Evolutionary conservation across 1,140 invertebrate genomes (phyloP).

Genomic region (Apolygus lucorum): DNA sequence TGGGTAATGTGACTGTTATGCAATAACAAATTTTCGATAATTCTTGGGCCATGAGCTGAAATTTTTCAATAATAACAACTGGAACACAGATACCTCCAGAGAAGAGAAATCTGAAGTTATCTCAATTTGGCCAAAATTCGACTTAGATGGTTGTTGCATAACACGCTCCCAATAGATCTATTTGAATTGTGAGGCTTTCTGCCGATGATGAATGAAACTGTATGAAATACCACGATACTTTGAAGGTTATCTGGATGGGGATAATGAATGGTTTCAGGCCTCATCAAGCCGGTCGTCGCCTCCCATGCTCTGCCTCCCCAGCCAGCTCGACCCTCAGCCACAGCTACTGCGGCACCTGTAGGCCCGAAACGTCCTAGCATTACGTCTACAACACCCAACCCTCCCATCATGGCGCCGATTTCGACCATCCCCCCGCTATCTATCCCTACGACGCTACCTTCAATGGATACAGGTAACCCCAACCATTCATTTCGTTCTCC

Average conservation of each 20-base stretch:
- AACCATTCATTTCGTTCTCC: too few species aligned
- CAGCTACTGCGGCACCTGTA: constrained; percentile 40
- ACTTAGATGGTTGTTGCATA: too few species aligned
- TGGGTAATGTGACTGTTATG: too few species aligned
- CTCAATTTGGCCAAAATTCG: too few species aligned
- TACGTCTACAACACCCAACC: constrained; percentile 21
- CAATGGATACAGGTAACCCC: constrained; percentile 24
- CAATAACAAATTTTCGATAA: too few species aligned
- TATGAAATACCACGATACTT: neutral
- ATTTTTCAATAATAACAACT: too few species aligned
- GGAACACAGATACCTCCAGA: too few species aligned
- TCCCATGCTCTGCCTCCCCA: constrained; percentile 45
- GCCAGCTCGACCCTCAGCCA: constrained; percentile 40
- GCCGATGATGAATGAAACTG: neutral
- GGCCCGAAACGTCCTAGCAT: constrained; percentile 25
- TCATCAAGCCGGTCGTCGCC: constrained; percentile 35
- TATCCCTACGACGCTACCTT: constrained; percentile 28
- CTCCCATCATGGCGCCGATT: constrained; percentile 14
- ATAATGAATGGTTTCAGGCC: constrained; percentile 11
- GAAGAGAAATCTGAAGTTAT: too few species aligned
- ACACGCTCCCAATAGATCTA: neutral
- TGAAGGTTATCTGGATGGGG: neutral
- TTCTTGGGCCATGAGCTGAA: too few species aligned
- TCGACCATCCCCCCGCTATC: constrained; percentile 9
- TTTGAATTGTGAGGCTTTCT: neutral